Base-by-base conservation (phyloP, 2,888 invertebrate species). In the Ochropleura leucogaster region DNA sequence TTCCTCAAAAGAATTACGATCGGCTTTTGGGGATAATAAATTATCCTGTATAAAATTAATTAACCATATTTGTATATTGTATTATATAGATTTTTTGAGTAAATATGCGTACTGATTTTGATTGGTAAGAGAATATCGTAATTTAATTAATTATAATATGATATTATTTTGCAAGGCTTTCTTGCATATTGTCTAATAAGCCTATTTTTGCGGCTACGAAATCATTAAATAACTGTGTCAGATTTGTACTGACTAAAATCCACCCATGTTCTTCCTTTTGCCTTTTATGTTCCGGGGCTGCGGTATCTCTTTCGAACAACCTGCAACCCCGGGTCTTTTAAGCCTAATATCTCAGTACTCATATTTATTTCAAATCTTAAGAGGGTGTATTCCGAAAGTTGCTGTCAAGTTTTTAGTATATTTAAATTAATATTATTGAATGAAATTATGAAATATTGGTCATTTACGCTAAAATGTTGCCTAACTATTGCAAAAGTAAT, bases 31-130 rank as follows among this genome's bases (percentile, higher is more conserved):
- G 20, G 4, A 9, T n/a, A 8, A 8, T 4, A 40, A 49, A 55
- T 8, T 30, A 30, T 1, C 9, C 4, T 49, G 10, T 69, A 40
- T 51, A 16, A 30, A 40, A 20, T n/a, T 47, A 18, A 18, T 47
- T 79, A 49, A 76, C 60, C 16, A 0, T 62, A 4, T 20, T 30
- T 30, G 30, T 30, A 30, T 30, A 30, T 30, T 30, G 3, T 30
- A 47, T 70, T 51, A 51, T 40, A 30, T n/a, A 14, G 7, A 46
- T 46, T 18, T 59, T 53, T 40, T 16, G 4, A 10, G 8, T 30
- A 57, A 80, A 80, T 80, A 55, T 74, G 60, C n/a, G 60, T 74
- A 60, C 51, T 74, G 59, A 53, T 57, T 6, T 16, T 30, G 6
- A 6, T 14, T 49, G 1, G n/a, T 4, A 0, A 68, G 18, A 44